Percentiles rank a stretch among this genome's conserved stretches.
Conservation (phyloP, 2,113 vertebrate genomes). For the Psilopsiagon aymara region DNA sequence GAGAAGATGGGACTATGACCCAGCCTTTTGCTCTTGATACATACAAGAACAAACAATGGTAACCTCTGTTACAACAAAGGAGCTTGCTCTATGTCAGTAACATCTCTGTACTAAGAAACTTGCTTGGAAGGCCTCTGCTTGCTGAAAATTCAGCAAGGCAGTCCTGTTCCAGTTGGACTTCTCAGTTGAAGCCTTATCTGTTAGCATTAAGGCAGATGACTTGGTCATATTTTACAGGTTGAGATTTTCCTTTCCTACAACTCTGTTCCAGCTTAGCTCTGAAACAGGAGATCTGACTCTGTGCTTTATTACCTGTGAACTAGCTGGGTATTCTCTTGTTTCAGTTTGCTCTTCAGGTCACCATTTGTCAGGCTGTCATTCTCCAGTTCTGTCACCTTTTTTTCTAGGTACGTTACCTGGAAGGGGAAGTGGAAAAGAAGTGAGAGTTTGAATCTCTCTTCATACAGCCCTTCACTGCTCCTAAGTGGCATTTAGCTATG, state of each 20-base stretch:
- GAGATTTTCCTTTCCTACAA: neutral
- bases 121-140: neutral
- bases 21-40: neutral
- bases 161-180: neutral
- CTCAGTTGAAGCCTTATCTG: neutral
- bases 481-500: neutral
- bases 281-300: neutral
- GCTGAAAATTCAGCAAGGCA: neutral
- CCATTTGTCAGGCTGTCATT: constrained; percentile 87
- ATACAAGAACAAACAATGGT: neutral
- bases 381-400: constrained; percentile 94
- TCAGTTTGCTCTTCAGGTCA: constrained; percentile 92
- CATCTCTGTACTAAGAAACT: neutral
- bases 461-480: neutral
- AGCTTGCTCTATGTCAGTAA: neutral
- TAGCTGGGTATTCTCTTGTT: constrained; percentile 92
- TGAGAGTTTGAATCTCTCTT: neutral
- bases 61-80: neutral
- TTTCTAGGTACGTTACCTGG: constrained; percentile 91
- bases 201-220: neutral
- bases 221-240: neutral
- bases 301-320: constrained; percentile 87
- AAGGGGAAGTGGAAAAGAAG: neutral
- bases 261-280: neutral
- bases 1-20: neutral